phyloP scores from a whole-genome alignment of 2,113 vertebrate species.

The Carlito syrichta region DNA sequence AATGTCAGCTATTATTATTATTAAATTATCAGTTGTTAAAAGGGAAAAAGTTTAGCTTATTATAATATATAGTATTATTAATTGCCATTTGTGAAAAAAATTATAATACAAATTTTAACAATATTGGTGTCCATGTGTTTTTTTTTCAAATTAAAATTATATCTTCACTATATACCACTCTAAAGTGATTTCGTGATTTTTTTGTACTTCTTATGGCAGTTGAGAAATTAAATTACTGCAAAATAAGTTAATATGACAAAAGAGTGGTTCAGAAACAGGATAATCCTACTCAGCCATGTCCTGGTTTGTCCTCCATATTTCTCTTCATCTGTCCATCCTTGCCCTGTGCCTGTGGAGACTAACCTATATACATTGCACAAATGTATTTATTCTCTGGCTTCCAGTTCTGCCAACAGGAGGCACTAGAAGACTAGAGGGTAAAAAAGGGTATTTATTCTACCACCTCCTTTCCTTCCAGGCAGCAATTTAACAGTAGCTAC shows the following conservation, averaged over 20 bases:
- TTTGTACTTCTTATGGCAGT: not conserved
- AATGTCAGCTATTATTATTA: constrained; percentile 49
- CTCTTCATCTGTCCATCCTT: not conserved
- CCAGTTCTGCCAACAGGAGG: not conserved
- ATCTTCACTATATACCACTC: not conserved
- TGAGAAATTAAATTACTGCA: not conserved
- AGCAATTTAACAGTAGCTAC: not conserved
- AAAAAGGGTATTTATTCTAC: not conserved
- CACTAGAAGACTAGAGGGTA: not conserved
- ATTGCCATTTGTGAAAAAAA: constrained; percentile 35
- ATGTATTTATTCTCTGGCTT: not conserved
- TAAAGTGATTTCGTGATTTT: not conserved
- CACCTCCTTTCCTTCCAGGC: not conserved
- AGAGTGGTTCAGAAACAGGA: not conserved
- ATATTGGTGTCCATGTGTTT: not conserved
- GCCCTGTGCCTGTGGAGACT: not conserved
- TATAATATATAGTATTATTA: constrained; percentile 40
- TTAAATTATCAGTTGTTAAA: constrained; percentile 45
- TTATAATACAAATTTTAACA: constrained; percentile 23
- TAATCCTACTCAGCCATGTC: not conserved
- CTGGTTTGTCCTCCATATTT: not conserved
- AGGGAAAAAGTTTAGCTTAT: constrained; percentile 8
- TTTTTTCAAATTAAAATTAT: constrained; percentile 56
- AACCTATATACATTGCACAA: not conserved
- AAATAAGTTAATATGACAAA: not conserved